A percentile compares a stretch with the other conserved stretches of the same genome.
Evolutionary conservation across 2,797 vertebrate genomes (phyloP).

Genomic region (Monodelphis domestica): DNA sequence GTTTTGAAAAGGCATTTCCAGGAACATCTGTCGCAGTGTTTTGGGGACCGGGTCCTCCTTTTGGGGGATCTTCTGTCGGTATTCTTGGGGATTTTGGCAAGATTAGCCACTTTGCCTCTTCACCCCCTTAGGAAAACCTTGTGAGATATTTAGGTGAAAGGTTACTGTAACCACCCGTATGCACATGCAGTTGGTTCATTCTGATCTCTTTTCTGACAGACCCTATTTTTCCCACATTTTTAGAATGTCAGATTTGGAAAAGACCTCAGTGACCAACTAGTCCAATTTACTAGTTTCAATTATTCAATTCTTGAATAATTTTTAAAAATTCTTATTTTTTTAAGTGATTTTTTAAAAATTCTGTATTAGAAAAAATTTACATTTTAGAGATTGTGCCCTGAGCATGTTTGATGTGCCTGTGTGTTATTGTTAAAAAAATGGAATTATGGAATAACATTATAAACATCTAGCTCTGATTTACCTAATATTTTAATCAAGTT

Average conservation of each 20-base stretch:
- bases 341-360: constrained; percentile 34
- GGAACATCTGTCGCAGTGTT: not conserved
- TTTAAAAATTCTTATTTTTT: constrained; percentile 15
- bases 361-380: not conserved
- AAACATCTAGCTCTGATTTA: not conserved
- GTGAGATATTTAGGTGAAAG: constrained; percentile 67
- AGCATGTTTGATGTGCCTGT: not conserved
- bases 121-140: not conserved
- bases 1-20: not conserved
- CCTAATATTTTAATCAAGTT: not conserved
- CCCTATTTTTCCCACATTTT: not conserved
- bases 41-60: not conserved
- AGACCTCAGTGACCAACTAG: not conserved
- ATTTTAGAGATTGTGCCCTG: not conserved
- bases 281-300: not conserved
- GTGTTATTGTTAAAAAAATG: not conserved
- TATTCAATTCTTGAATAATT: not conserved
- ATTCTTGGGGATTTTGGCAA: not conserved
- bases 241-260: not conserved
- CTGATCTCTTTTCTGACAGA: not conserved
- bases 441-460: not conserved
- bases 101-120: not conserved
- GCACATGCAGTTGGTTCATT: not conserved
- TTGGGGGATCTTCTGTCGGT: too few species aligned
- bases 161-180: constrained; percentile 5